A percentile compares a stretch with the other conserved stretches of the same genome.
These are phyloP conservation scores for Habropoda laboriosa DNA, from an alignment of 1,140 invertebrate species.

Conservation along the genomic window DNA sequence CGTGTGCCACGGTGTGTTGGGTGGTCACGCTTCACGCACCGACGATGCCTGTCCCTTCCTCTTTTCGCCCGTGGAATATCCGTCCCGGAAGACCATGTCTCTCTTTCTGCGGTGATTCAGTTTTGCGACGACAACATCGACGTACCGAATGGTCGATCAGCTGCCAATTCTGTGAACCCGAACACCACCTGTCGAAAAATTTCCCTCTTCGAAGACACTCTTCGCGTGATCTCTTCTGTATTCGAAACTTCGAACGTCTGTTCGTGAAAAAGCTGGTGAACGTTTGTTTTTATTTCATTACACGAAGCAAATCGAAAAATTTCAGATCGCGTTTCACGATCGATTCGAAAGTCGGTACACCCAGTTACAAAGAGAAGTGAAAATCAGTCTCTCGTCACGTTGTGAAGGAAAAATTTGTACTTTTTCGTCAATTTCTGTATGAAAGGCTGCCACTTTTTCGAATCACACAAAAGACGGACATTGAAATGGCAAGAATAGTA, in stretches of 20 bases:
- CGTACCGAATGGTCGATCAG: conserved; percentile 39
- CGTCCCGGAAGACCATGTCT: conserved; percentile 72
- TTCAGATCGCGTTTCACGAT: not conserved
- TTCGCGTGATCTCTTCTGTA: not conserved
- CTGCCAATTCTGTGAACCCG: not conserved
- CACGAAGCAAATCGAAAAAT: not conserved
- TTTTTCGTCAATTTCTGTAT: not conserved
- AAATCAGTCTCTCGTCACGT: not conserved
- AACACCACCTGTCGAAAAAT: not conserved
- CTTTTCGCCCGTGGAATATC: conserved; percentile 72
- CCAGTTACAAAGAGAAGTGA: not conserved
- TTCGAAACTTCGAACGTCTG: too few species aligned
- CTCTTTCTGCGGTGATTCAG: conserved; percentile 70
- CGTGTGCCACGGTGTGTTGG: conserved; percentile 76
- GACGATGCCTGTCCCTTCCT: conserved; percentile 80
- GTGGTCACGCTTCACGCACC: conserved; percentile 80
- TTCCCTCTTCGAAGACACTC: not conserved
- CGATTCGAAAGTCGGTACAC: not conserved
- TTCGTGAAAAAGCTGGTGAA: not conserved
- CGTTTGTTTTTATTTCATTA: not conserved
- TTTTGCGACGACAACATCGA: conserved; percentile 69
- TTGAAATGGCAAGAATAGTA: conserved; percentile 25
- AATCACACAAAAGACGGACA: not conserved
- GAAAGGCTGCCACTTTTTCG: not conserved
- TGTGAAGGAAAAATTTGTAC: not conserved